Evolutionary conservation across 2,888 invertebrate species (phyloP).

Genomic region (Lithophane semibrunnea): DNA sequence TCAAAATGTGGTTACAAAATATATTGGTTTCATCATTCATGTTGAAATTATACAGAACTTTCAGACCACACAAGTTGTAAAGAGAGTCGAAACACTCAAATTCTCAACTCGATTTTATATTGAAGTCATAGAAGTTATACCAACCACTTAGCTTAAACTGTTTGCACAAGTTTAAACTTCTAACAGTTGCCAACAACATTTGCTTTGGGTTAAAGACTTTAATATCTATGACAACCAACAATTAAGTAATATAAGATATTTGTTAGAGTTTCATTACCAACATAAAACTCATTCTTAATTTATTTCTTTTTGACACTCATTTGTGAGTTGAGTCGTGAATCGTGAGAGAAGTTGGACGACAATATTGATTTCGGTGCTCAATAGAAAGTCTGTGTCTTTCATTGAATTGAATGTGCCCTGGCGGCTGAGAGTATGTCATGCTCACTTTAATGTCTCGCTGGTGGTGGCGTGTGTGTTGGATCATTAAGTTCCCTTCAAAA

Average conservation of each 20-base stretch:
- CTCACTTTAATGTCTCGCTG: too few species aligned
- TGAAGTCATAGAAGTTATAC: slow-evolving; percentile 43
- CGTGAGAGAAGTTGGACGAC: background rate
- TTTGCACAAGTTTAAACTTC: slow-evolving; percentile 30
- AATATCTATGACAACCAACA: background rate
- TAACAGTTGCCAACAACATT: slow-evolving; percentile 9
- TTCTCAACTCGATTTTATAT: slow-evolving; percentile 17
- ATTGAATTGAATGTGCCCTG: too few species aligned
- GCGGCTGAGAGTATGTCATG: too few species aligned
- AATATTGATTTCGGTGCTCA: background rate
- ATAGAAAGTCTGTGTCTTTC: too few species aligned
- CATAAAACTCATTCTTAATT: background rate
- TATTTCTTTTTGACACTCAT: background rate
- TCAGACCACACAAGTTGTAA: background rate
- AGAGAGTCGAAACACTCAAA: slow-evolving; percentile 21
- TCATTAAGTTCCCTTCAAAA: too few species aligned
- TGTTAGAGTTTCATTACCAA: background rate
- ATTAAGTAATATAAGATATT: background rate
- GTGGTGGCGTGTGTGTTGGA: too few species aligned
- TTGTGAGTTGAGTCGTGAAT: background rate
- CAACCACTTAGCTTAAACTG: slow-evolving; percentile 36
- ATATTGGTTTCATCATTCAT: too few species aligned
- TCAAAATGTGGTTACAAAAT: background rate
- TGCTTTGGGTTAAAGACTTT: slow-evolving; percentile 14
- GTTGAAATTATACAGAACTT: background rate